phyloP scores from a whole-genome alignment of 1,140 invertebrate genomes.

The Bombus sibiricus region DNA sequence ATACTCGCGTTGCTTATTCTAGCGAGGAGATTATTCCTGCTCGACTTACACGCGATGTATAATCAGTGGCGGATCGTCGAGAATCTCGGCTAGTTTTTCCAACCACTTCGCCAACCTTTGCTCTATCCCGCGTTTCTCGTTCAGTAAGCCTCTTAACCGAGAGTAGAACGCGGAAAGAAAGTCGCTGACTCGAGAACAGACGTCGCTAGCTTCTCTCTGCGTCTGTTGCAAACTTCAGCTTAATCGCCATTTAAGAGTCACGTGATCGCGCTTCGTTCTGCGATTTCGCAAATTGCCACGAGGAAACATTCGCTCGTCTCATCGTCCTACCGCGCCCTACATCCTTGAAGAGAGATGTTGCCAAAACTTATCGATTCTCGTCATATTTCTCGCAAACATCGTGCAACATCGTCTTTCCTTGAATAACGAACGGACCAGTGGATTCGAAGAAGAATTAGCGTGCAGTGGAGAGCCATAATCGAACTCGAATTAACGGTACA shows the following conservation, averaged over 20 bases:
- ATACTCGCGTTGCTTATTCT: background rate
- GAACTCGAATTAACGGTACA: no score
- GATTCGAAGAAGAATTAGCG: no score
- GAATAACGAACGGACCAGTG: no score
- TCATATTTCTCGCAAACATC: no score
- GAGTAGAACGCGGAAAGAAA: slow-evolving; percentile 17
- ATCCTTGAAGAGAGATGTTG: background rate
- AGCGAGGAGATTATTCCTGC: no score
- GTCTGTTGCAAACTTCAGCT: slow-evolving; percentile 30
- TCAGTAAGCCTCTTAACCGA: slow-evolving; percentile 1
- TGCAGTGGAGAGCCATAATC: no score
- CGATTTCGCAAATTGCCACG: slow-evolving; percentile 26
- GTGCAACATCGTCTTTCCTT: no score
- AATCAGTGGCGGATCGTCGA: background rate
- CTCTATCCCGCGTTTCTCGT: background rate
- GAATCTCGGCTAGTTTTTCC: background rate
- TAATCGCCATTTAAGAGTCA: slow-evolving; percentile 56
- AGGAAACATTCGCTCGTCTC: background rate
- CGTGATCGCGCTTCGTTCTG: slow-evolving; percentile 40
- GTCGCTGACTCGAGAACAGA: slow-evolving; percentile 26
- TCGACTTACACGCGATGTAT: no score
- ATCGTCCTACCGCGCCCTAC: background rate
- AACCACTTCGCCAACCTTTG: no score
- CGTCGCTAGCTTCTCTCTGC: slow-evolving; percentile 5
- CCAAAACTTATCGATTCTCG: background rate